Base-by-base conservation (phyloP, 2,888 invertebrate species). In the Dasysyrphus tricinctus region DNA sequence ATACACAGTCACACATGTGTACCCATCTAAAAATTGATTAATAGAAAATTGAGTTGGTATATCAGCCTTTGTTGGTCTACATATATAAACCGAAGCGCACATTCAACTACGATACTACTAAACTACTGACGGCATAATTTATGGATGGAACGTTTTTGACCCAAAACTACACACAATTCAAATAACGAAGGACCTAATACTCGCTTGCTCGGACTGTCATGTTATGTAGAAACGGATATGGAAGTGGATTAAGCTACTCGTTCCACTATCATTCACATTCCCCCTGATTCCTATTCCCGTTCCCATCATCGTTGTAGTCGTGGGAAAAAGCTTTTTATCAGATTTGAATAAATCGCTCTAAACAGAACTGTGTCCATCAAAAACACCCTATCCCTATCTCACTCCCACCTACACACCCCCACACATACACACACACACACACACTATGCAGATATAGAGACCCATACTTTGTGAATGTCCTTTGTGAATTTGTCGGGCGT, bases 341-440 rank as follows among this genome's bases (percentile, higher is more conserved):
- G 82, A 86, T 82, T 86, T 86, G 75, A 81, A 86, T 86, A 86
- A 86, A 86, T 81, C 86, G 72, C 12, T 72, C 78, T 24, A 75
- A 78, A 78, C 65, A 49, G 80, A 81, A 70, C 73, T 70, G 51
- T 73, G 59, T 77, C 77, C 77, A 74, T 69, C 78, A 78, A 65
- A 65, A 37, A 34, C 69, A 61, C 39, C 37, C 67, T 24, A 24
- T 32, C 44, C 61, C 67, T 24, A 24, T 32, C 44, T 42, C n/a
- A 44, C 3, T n/a, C 24, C 24, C 14, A 4, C 12, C 39, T 42
- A 2, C 19, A 24, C 59, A 19, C 12, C 5, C 2, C 7, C 12
- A n/a, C n/a, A 16, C 19, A 34, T 12, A 63, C 44, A 59, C 32
- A 69, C 51, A 76, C 34, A 37, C 39, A 51, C 29, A 54, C 2